Evolutionary conservation across 2,888 invertebrate species (phyloP), one percentile per base, ranked within the genome.

Genomic region (Tachina lurida): DNA sequence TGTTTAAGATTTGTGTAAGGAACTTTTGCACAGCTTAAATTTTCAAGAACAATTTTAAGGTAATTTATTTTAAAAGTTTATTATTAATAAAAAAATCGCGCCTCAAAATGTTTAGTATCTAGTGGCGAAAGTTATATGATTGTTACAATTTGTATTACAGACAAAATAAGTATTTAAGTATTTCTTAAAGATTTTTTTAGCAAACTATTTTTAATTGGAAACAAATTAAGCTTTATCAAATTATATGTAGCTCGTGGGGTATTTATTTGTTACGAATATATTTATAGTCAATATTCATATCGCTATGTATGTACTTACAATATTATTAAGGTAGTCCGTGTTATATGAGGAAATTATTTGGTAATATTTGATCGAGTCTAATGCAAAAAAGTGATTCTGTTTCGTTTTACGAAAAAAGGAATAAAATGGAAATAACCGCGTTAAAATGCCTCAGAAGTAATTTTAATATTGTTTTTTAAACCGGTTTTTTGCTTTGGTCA

Each of bases 201-300:
- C 19, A 45, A 78, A 70, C 85, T 74, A 70, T 62, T 70, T 71
- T 75, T 62, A 62, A 68, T 84, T 84, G 73, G 76, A 71, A 76
- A 84, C 67, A 84, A 84, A 81, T 84, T 84, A 84, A 78, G 68
- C 70, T 75, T 77, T 74, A 85, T 85, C 82, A 82, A 85, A 63
- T 82, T 31, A 5, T 31, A 31, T 81, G 77, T 52, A 74, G 68
- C 81, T 77, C 54, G 68, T 73, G 75, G 75, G 68, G 62, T 63
- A 78, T 65, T 76, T 75, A 60, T 62, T 45, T 13, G 52, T 1
- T 45, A 73, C 45, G 17, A 47, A 77, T 68, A 39, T 67, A 41
- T 58, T 58, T 58, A 15, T 75, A 62, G 19, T 75, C 62, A 47
- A 70, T 39, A 56, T 73, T 82, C 63, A 81, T 85, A 78, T 85